phyloP scores from a whole-genome alignment of 2,797 vertebrate species.

The Ataeniobius toweri region DNA sequence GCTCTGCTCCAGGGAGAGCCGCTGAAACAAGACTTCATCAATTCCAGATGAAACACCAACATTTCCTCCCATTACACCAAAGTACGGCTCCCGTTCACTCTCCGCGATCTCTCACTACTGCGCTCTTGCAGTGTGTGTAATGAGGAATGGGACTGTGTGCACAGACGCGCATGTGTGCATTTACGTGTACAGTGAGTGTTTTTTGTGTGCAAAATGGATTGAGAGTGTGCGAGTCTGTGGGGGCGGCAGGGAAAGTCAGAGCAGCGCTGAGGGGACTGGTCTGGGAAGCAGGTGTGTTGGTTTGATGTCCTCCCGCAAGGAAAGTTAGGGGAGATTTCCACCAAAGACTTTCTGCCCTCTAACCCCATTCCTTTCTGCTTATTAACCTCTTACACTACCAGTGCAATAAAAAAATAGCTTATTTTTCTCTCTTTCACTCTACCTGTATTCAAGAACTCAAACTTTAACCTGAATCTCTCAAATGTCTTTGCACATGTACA shows the following conservation, averaged over 20 bases:
- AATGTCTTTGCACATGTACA: background rate
- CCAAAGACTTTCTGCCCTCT: conserved; percentile 48
- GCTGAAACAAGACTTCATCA: conserved; percentile 83
- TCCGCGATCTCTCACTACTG: conserved; percentile 68
- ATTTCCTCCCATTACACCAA: conserved; percentile 81
- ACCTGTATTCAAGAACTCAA: conserved; percentile 18
- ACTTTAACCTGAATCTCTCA: conserved; percentile 19
- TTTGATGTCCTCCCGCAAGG: conserved; percentile 66
- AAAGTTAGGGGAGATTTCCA: conserved; percentile 51
- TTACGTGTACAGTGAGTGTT: conserved; percentile 45
- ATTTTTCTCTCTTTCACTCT: conserved; percentile 15
- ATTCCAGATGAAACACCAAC: conserved; percentile 86
- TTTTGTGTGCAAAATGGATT: conserved; percentile 59
- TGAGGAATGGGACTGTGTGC: conserved; percentile 68
- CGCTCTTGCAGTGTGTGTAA: conserved; percentile 67
- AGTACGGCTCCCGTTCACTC: conserved; percentile 69
- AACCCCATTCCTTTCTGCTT: conserved; percentile 36
- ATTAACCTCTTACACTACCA: conserved; percentile 15
- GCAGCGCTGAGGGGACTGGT: conserved; percentile 68
- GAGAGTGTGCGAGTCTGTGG: conserved; percentile 51
- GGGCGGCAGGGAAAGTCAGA: conserved; percentile 56
- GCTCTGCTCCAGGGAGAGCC: conserved; percentile 73
- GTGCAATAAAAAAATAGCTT: conserved; percentile 7
- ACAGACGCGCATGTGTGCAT: conserved; percentile 27
- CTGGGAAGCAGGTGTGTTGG: conserved; percentile 69